phyloP scores from a whole-genome alignment of 2,888 invertebrate genomes.

The Pantelozetes paolii region DNA sequence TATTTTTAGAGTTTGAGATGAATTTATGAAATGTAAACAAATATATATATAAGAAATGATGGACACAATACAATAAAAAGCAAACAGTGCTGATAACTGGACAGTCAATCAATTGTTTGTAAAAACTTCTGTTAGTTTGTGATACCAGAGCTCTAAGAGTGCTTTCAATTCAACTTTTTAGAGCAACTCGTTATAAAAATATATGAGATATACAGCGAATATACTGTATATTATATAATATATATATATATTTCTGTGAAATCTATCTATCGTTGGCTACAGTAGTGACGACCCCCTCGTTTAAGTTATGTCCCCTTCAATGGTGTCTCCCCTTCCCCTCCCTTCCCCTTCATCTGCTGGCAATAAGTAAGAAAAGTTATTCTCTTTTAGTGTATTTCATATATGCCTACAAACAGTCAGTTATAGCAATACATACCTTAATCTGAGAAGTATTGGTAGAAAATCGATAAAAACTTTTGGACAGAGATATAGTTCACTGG shows the following conservation, averaged over 20 bases:
- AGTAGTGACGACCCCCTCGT: conserved; percentile 33
- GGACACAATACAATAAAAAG: conserved; percentile 26
- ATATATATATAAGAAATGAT: conserved; percentile 29
- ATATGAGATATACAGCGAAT: background rate
- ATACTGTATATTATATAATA: background rate
- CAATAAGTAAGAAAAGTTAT: conserved; percentile 36
- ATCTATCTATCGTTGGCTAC: conserved; percentile 25
- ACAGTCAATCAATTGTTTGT: conserved; percentile 36
- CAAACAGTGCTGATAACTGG: conserved; percentile 33
- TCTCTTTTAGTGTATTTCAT: background rate
- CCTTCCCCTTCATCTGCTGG: conserved; percentile 21
- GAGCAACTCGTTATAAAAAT: conserved; percentile 32
- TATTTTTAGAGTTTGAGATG: background rate
- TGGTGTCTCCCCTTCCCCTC: background rate
- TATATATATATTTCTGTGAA: conserved; percentile 28
- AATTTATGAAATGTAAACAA: conserved; percentile 36
- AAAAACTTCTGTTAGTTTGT: conserved; percentile 32
- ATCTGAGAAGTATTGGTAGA: conserved; percentile 30
- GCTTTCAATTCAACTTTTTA: conserved; percentile 28
- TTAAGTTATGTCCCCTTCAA: background rate
- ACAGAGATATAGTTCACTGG: conserved; percentile 23
- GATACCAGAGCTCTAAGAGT: conserved; percentile 7
- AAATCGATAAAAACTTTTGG: conserved; percentile 36
- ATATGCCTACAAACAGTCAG: conserved; percentile 9
- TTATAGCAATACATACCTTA: conserved; percentile 28